A percentile compares a stretch with the other conserved stretches of the same genome.
phyloP scores from a whole-genome alignment of 2,888 invertebrate genomes.

The Linnaemya vulpina region DNA sequence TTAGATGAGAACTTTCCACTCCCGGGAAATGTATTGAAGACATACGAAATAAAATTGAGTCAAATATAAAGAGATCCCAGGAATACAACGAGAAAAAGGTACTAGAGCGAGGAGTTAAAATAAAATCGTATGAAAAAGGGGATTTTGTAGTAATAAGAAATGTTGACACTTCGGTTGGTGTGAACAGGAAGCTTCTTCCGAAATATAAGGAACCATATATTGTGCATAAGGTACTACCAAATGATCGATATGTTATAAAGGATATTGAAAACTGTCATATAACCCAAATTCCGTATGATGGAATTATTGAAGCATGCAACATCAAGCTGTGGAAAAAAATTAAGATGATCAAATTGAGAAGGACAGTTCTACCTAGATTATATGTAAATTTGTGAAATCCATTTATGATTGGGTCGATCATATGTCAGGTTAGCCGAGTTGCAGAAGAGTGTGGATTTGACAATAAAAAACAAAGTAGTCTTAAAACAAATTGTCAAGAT shows the following conservation, averaged over 20 bases:
- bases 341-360: too few relatives aligned
- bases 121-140: conserved; percentile 18
- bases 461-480: too few relatives aligned
- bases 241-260: conserved; percentile 34
- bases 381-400: too few relatives aligned
- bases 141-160: conserved; percentile 49
- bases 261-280: conserved; percentile 24
- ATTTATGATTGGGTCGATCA: too few relatives aligned
- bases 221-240: conserved; percentile 11
- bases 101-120: neutral
- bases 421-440: too few relatives aligned
- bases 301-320: conserved; percentile 12
- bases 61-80: conserved; percentile 31
- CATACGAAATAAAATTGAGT: neutral
- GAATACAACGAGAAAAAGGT: conserved; percentile 19
- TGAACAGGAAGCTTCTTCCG: conserved; percentile 36
- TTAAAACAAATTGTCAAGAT: too few relatives aligned
- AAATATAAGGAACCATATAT: conserved; percentile 54
- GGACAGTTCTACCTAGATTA: too few relatives aligned
- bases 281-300: conserved; percentile 13
- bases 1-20: too few relatives aligned
- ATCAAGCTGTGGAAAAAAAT: too few relatives aligned
- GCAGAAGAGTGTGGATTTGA: too few relatives aligned
- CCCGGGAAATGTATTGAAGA: neutral
- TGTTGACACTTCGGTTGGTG: conserved; percentile 49